Evolutionary conservation across 2,888 invertebrate genomes (phyloP).

Genomic region (Nymphalis urticae): DNA sequence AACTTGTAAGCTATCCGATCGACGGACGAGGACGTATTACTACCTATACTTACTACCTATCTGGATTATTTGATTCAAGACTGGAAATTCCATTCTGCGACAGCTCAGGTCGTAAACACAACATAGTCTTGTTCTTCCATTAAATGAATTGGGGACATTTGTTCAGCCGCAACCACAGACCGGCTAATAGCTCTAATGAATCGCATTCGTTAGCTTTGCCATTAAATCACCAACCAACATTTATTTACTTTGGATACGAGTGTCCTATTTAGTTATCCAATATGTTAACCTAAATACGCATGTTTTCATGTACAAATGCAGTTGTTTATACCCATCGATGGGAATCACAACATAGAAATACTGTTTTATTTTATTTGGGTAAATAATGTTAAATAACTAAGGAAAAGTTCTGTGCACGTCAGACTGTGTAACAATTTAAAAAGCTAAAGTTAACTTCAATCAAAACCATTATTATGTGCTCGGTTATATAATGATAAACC

Average conservation of each 20-base stretch:
- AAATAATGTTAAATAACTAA: background rate
- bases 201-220: constrained; percentile 35
- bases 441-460: too few relatives aligned
- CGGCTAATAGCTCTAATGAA: constrained; percentile 37
- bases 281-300: constrained; percentile 17
- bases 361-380: background rate
- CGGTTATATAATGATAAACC: too few relatives aligned
- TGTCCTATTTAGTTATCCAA: constrained; percentile 16
- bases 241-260: constrained; percentile 23
- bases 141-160: constrained; percentile 22
- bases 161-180: constrained; percentile 32
- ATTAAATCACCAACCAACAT: constrained; percentile 26
- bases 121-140: constrained; percentile 25
- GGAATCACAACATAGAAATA: background rate
- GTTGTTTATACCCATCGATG: background rate
- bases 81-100: background rate
- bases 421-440: background rate
- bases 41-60: too few relatives aligned
- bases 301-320: background rate
- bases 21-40: too few relatives aligned
- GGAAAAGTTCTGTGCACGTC: background rate
- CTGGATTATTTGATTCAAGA: background rate
- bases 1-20: too few relatives aligned
- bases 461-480: too few relatives aligned
- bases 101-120: constrained; percentile 13